Evolutionary conservation across 92 coral and sea anemone genomes (phyloP).

Genomic region (Meandrina meandrites): DNA sequence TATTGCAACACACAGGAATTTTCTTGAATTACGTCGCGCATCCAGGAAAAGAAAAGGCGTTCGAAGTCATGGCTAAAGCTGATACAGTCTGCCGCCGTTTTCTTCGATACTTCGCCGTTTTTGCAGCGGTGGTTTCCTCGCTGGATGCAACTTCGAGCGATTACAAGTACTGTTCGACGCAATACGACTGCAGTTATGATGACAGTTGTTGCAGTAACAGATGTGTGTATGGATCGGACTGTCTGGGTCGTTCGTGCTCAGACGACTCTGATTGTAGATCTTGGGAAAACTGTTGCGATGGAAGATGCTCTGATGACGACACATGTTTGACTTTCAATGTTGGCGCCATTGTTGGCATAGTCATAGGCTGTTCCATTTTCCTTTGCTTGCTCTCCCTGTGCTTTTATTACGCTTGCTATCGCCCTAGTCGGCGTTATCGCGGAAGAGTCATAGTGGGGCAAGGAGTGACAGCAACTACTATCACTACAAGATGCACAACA

Average conservation of each 20-base stretch:
- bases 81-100: neutral
- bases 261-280: neutral
- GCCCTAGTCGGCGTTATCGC: neutral
- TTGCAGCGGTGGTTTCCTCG: neutral
- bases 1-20: neutral
- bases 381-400: neutral
- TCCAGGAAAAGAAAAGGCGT: neutral
- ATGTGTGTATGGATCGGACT: neutral
- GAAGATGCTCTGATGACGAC: neutral
- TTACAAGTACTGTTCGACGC: neutral
- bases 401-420: slow-evolving; percentile 9
- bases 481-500: slow-evolving; percentile 11
- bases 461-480: neutral
- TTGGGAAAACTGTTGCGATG: neutral
- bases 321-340: neutral
- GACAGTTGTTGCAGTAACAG: neutral
- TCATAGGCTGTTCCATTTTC: slow-evolving; percentile 3
- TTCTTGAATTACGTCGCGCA: neutral
- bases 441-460: neutral
- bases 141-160: neutral
- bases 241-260: neutral
- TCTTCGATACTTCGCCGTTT: neutral
- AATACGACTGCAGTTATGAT: neutral
- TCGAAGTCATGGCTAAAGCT: neutral
- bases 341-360: neutral